phyloP scores from a whole-genome alignment of 2,113 vertebrate species.

The Otocyon megalotis region DNA sequence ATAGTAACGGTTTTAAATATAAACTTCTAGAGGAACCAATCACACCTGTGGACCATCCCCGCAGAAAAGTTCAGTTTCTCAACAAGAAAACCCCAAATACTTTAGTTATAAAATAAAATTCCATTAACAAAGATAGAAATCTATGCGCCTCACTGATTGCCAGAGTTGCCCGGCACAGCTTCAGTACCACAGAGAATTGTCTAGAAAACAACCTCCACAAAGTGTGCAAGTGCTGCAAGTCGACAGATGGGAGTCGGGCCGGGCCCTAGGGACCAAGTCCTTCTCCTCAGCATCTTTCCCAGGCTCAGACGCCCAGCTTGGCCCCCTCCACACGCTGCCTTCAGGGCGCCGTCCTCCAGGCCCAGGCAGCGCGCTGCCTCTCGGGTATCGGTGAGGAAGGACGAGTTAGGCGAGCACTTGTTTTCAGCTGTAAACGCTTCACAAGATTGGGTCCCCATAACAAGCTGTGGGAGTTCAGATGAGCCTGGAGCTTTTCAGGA shows the following conservation, averaged over 20 bases:
- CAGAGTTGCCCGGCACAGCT: constrained; percentile 62
- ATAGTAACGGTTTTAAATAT: constrained; percentile 76
- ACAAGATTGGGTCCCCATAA: neutral
- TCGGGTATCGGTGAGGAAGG: neutral
- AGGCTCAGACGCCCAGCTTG: constrained; percentile 12
- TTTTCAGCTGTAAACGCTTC: constrained; percentile 72
- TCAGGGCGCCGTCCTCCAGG: neutral
- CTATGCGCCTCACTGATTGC: constrained; percentile 21
- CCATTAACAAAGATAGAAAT: constrained; percentile 69
- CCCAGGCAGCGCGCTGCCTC: no score
- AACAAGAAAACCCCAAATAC: constrained; percentile 67
- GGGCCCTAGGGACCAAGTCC: neutral
- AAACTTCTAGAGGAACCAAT: constrained; percentile 78
- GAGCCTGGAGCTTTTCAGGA: constrained; percentile 96
- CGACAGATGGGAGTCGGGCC: neutral
- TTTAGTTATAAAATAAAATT: constrained; percentile 62
- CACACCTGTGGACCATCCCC: constrained; percentile 65
- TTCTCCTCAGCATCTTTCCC: neutral
- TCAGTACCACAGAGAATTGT: constrained; percentile 55
- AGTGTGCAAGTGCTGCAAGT: constrained; percentile 52
- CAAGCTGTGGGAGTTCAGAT: constrained; percentile 87
- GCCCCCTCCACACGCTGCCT: neutral
- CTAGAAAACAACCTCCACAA: constrained; percentile 71
- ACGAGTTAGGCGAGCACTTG: neutral
- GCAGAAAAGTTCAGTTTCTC: constrained; percentile 51